Evolutionary conservation across 2,113 vertebrate genomes (phyloP), one percentile per base, ranked within the genome.

Genomic region (Cochlearius cochlearius): DNA sequence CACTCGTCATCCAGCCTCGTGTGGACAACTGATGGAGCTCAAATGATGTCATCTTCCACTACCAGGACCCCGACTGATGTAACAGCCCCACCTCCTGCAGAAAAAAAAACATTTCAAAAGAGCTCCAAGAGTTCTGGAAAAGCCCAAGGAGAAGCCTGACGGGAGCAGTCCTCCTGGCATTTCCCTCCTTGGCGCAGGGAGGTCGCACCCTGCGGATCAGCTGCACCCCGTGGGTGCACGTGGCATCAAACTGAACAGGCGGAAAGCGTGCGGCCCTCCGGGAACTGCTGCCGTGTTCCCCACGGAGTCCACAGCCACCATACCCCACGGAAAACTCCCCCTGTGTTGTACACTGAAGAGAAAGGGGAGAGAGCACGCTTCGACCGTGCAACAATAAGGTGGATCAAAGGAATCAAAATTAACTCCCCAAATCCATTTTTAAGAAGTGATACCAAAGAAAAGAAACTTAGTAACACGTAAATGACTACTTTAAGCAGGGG

Each of bases 381-480:
- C 0, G 0, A 26, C 30, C 36, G 7, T 6, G 10, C 45, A 59
- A 38, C 36, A 39, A 4, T 17, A 26, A 50, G 47, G 8, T 8
- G 17, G 38, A 41, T 17, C 20, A 66, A 47, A 68, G 39, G 23
- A 86, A 60, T 41, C 27, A 45, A 72, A 68, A 30, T 26, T 32
- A 43, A 68, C 56, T 60, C 32, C 53, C 23, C 6, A 38, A n/a
- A 41, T 18, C 26, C 29, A 32, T 69, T 47, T 60, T 39, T 41
- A 5, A 36, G 41, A 88, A 64, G 43, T 2, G 0, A 73, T 21
- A 56, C 3, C 23, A 49, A 86, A 60, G 30, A 64, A 76, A 73
- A 83, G 23, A 56, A 82, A 59, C 8, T 3, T 53, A n/a, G 29
- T 34, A 66, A 36, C 21, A 69, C 1, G 0, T 63, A 66, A 56